Conservation (phyloP, 2,888 invertebrate species). For the Phragmatobia fuliginosa region DNA sequence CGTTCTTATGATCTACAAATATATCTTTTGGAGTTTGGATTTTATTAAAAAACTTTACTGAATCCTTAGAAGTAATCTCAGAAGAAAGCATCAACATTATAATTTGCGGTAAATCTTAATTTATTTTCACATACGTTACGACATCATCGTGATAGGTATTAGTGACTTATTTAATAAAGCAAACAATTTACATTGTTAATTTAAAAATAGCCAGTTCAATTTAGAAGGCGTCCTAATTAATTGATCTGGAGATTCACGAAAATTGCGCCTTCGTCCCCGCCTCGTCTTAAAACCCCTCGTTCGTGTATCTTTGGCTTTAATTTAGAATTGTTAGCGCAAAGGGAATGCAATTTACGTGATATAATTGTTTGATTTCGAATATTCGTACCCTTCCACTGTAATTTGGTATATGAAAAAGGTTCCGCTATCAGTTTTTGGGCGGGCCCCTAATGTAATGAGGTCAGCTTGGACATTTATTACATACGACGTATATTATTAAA, state of each 20-base stretch:
- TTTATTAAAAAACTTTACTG: no score
- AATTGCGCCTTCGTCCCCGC: conserved; percentile 67
- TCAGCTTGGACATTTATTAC: conserved; percentile 45
- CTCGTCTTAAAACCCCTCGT: conserved; percentile 41
- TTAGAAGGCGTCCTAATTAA: conserved; percentile 81
- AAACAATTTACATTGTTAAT: conserved; percentile 46
- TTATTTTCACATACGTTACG: neutral
- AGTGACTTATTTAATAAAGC: conserved; percentile 16
- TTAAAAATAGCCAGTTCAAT: conserved; percentile 72
- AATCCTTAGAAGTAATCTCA: neutral
- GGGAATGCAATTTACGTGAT: conserved; percentile 85
- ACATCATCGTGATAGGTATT: neutral
- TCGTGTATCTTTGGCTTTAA: conserved; percentile 84
- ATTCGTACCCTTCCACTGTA: conserved; percentile 67
- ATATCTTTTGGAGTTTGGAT: no score
- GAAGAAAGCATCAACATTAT: neutral
- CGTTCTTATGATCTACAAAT: no score
- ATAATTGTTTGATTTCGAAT: conserved; percentile 85
- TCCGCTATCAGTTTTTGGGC: conserved; percentile 45
- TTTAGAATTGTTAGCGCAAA: conserved; percentile 85
- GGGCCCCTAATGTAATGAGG: conserved; percentile 53
- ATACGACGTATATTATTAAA: conserved; percentile 21
- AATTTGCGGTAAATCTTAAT: neutral
- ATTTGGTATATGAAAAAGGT: conserved; percentile 70
- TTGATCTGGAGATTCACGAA: conserved; percentile 82